Percentiles rank a stretch among this genome's conserved stretches.
phyloP scores from a whole-genome alignment of 2,113 vertebrate genomes.

The Todiramphus saurophagus region DNA sequence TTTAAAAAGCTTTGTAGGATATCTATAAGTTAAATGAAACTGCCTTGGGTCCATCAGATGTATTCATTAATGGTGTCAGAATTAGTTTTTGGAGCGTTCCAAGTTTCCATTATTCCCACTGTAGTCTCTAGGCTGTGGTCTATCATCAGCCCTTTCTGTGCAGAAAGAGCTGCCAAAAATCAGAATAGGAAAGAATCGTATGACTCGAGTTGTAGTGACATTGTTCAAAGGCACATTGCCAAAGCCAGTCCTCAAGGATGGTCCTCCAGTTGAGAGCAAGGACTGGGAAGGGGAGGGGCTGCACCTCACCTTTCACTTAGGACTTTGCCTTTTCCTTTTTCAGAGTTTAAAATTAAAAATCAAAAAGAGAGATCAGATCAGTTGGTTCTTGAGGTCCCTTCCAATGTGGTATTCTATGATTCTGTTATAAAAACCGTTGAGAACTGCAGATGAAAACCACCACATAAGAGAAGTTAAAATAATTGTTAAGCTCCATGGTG shows the following conservation, averaged over 20 bases:
- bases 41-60: neutral
- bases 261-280: neutral
- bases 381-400: no score
- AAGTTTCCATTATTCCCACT: neutral
- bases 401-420: neutral
- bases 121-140: neutral
- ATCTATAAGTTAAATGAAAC: neutral
- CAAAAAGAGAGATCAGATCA: neutral
- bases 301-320: neutral
- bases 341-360: neutral
- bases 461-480: neutral
- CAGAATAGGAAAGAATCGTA: neutral
- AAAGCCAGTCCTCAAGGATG: neutral
- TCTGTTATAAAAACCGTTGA: neutral
- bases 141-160: neutral
- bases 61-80: neutral
- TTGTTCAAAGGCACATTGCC: neutral
- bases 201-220: neutral
- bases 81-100: neutral
- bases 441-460: neutral
- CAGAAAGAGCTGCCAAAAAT: neutral
- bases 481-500: neutral
- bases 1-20: neutral
- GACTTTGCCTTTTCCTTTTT: neutral
- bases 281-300: neutral